Base-by-base conservation (phyloP, 1,140 invertebrate species). In the Popillia japonica region DNA sequence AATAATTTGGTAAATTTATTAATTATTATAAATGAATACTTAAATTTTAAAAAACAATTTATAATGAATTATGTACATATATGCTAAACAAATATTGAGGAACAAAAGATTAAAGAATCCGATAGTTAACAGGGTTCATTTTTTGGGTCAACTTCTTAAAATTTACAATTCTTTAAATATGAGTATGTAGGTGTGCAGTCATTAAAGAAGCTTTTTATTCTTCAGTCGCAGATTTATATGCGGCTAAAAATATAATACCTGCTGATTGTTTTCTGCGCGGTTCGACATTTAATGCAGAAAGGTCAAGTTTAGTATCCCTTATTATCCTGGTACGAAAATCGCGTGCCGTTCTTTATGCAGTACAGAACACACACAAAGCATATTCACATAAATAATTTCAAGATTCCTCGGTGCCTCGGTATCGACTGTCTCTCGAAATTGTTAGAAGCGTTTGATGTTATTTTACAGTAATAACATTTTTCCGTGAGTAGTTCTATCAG, bases 271-370 rank as follows among this genome's bases (percentile, higher is more conserved):
- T 68, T 68, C 22, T 10, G 22, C 22, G 61, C 27, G 6, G 61
- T 68, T 68, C 22, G 27, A 68, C 61, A 22, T 68, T 11, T 68
- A 68, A 68, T 27, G 61, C 61, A 34, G 77, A 75, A 81, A 81
- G 80, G 80, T 81, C 80, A 81, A 81, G 80, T 81, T 81, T 79
- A 78, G 76, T 79, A 72, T 78, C 68, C 77, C 72, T 78, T 22
- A 48, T 74, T 64, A 40, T 74, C 80, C 78, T 81, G 80, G 80
- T 81, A 81, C 80, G 76, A 75, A 75, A 23, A 79, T 81, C 78
- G 80, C 80, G 80, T 81, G 80, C 22, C 75, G 78, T 72, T 76
- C 78, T 80, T 78, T 74, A 41, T 76, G 75, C 42, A 76, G 41
- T 68, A 34, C 61, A 27, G 22, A 68, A 68, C 61, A 27, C 61